Evolutionary conservation across 2,888 invertebrate species (phyloP).

Genomic region (Tinea pellionella): DNA sequence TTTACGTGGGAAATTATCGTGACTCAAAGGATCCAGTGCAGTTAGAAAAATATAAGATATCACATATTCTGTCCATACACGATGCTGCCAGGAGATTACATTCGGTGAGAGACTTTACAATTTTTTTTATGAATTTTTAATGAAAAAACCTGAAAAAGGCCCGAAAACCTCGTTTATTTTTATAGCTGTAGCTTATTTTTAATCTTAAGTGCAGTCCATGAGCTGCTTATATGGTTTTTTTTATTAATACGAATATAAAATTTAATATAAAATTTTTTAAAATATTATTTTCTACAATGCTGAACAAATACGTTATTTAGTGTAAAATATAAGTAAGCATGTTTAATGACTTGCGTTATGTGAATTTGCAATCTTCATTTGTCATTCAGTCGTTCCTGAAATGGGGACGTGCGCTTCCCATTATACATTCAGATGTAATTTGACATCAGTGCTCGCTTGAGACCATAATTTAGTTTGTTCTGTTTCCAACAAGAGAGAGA

Average conservation of each 20-base stretch:
- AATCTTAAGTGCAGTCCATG: too few relatives aligned
- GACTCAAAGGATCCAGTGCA: constrained; percentile 94
- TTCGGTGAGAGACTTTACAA: constrained; percentile 74
- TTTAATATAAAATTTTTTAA: too few relatives aligned
- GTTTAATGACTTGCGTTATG: too few relatives aligned
- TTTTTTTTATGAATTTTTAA: too few relatives aligned
- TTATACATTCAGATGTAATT: not conserved
- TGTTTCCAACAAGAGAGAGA: too few relatives aligned
- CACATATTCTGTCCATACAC: constrained; percentile 95
- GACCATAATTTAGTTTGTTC: not conserved
- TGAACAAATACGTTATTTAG: too few relatives aligned
- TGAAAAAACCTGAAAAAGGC: too few relatives aligned
- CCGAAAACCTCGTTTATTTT: too few relatives aligned
- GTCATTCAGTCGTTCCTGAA: not conserved
- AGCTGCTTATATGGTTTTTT: too few relatives aligned
- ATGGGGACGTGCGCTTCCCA: not conserved
- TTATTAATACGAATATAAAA: too few relatives aligned
- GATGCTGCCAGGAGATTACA: constrained; percentile 91
- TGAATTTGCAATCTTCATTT: not conserved
- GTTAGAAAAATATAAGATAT: constrained; percentile 89
- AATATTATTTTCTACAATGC: not conserved
- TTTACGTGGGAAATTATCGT: constrained; percentile 95
- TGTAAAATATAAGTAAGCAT: too few relatives aligned
- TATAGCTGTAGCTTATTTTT: too few relatives aligned
- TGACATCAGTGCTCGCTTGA: not conserved